Base-by-base conservation (phyloP, 2,113 vertebrate genomes). In the Parotia lawesii region DNA sequence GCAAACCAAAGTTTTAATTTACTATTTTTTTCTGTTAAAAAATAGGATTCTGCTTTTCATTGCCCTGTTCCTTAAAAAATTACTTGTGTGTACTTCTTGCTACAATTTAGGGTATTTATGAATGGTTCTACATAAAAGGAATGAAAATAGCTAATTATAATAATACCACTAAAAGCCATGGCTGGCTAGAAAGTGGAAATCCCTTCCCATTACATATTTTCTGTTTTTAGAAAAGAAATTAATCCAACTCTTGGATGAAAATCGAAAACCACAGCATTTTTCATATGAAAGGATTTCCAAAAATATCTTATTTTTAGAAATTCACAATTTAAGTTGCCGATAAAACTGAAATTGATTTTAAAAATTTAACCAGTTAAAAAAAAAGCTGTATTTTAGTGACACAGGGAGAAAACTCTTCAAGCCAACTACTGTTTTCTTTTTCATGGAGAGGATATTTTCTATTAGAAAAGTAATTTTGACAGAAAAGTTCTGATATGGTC, bases 81-180 rank as follows among this genome's bases (percentile, higher is more conserved):
- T 64, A 42, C 51, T 89, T 77, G 31, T 90, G 60, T 27, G 25
- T 86, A 95, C 69, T 71, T 53, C 37, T 94, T 51, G 23, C 24
- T 91, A 69, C 33, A 62, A 65, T 40, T 85, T 71, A 74, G n/a
- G 11, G 9, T 90, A 93, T 96, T 95, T 95, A 87, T 95, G 93
- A 97, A 96, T 95, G 92, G 79, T 50, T 91, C 73, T 74, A 94
- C 79, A 90, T 93, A 77, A 91, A 90, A 95, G 7, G 64, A 96
- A 95, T 90, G 78, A 95, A 96, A 96, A 95, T 89, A 90, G 54
- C 66, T 94, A 89, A 91, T 96, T 91, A 67, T 85, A 89, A 89
- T 86, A 91, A 88, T 93, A 94, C 75, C 73, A 74, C 82, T 91
- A 92, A 95, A 95, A 84, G 37, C 60, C 85, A 88, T 73, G 72